These are phyloP conservation scores for Seriola dumerili DNA, from an alignment of 2,113 vertebrate genomes.

Conservation along the genomic window DNA sequence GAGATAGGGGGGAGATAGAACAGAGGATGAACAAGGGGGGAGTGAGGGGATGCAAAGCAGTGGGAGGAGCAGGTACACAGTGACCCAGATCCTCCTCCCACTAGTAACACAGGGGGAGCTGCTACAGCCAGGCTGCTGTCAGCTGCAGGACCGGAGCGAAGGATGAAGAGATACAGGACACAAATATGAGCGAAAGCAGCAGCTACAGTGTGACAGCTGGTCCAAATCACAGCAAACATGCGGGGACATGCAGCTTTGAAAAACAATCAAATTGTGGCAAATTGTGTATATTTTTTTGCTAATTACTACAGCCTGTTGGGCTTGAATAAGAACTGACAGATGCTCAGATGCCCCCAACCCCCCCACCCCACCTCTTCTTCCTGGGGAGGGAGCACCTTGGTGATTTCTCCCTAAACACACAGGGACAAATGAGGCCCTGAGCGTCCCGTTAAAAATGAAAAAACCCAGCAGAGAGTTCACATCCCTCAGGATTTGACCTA, in stretches of 20 bases:
- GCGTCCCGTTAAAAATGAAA: slow-evolving; percentile 72
- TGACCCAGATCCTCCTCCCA: slow-evolving; percentile 78
- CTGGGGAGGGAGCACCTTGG: slow-evolving; percentile 38
- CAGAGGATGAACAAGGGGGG: slow-evolving; percentile 40
- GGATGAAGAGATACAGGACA: slow-evolving; percentile 45
- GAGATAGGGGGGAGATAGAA: slow-evolving; percentile 43
- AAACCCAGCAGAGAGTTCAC: slow-evolving; percentile 60
- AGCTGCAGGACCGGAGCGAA: slow-evolving; percentile 31
- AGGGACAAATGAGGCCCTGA: slow-evolving; percentile 73
- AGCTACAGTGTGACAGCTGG: slow-evolving; percentile 6
- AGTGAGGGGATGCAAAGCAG: slow-evolving; percentile 49
- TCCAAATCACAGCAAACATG: slow-evolving; percentile 21
- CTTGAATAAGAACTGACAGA: slow-evolving; percentile 30
- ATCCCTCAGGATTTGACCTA: slow-evolving; percentile 49
- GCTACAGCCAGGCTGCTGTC: slow-evolving; percentile 51
- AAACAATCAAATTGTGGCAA: slow-evolving; percentile 34
- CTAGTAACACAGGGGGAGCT: slow-evolving; percentile 44
- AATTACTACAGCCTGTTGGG: slow-evolving; percentile 2
- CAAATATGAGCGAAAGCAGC: slow-evolving; percentile 28
- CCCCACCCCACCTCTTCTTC: slow-evolving; percentile 7
- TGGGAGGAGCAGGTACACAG: slow-evolving; percentile 70
- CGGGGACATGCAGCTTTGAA: slow-evolving; percentile 15
- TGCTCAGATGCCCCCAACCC: not conserved
- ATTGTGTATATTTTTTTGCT: slow-evolving; percentile 10
- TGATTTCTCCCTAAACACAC: slow-evolving; percentile 63